These are phyloP conservation scores for Cyanistes caeruleus DNA, from an alignment of 2,113 vertebrate genomes.

Conservation along the genomic window DNA sequence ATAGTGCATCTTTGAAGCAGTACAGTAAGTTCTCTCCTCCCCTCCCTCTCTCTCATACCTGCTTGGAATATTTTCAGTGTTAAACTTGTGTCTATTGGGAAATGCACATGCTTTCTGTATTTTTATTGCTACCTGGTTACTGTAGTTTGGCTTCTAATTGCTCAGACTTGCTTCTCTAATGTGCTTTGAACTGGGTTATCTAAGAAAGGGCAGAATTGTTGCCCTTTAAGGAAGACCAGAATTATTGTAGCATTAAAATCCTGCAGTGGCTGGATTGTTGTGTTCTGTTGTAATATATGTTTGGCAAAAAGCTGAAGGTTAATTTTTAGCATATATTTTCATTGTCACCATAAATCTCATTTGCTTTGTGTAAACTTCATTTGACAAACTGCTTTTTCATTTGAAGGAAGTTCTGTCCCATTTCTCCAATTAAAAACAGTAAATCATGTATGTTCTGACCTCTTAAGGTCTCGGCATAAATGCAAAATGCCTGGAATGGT, in stretches of 20 bases:
- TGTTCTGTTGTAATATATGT: not conserved
- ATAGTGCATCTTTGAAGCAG: slow-evolving; percentile 33
- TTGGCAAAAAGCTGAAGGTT: not conserved
- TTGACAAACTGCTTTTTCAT: slow-evolving; percentile 30
- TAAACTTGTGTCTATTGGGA: not conserved
- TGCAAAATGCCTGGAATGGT: not conserved
- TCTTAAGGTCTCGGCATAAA: not conserved
- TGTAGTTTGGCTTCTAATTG: not conserved
- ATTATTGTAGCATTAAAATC: slow-evolving; percentile 41
- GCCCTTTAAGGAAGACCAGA: not conserved
- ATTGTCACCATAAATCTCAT: not conserved
- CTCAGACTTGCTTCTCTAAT: not conserved
- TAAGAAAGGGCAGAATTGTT: not conserved
- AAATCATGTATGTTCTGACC: not conserved
- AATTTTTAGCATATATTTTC: not conserved
- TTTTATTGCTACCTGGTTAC: not conserved
- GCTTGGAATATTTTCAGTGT: slow-evolving; percentile 39
- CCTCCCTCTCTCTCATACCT: not conserved
- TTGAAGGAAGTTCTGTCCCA: not conserved
- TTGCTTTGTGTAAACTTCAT: not conserved
- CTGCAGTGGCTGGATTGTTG: slow-evolving; percentile 26
- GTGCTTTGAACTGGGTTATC: not conserved
- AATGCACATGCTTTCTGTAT: not conserved
- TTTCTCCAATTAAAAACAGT: not conserved
- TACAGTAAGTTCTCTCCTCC: slow-evolving; percentile 30